These are phyloP conservation scores for Glyptemys insculpta DNA, from an alignment of 2,797 vertebrate genomes.

Conservation along the genomic window DNA sequence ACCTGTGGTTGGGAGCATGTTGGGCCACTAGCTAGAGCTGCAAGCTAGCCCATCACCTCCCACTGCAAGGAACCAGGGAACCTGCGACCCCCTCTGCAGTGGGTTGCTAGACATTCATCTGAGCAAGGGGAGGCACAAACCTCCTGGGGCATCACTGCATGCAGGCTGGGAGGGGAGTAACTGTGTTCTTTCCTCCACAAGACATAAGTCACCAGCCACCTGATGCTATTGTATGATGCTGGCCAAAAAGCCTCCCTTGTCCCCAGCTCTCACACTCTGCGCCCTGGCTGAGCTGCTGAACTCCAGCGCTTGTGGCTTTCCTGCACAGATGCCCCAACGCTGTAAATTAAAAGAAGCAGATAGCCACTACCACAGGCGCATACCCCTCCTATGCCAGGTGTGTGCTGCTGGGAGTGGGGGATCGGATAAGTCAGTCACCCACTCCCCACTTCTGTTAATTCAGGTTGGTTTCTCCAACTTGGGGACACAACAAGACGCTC, in stretches of 20 bases:
- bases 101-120: background rate
- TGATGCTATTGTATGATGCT: fast-evolving
- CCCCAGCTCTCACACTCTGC: fast-evolving
- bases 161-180: background rate
- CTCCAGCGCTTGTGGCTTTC: background rate
- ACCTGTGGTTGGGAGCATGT: background rate
- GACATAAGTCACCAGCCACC: background rate
- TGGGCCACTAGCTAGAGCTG: background rate
- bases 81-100: background rate
- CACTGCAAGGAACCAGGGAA: background rate
- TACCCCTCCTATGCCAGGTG: fast-evolving
- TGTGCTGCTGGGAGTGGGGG: background rate
- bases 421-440: background rate
- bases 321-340: background rate
- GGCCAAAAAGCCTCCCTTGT: background rate
- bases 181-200: background rate
- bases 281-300: background rate
- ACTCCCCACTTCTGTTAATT: no score
- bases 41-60: background rate
- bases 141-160: background rate
- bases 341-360: background rate
- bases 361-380: background rate
- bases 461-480: background rate
- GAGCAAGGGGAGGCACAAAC: background rate
- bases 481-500: background rate